Evolutionary conservation across 2,113 vertebrate species (phyloP).

Genomic region (Nothocercus nigrocapillus): DNA sequence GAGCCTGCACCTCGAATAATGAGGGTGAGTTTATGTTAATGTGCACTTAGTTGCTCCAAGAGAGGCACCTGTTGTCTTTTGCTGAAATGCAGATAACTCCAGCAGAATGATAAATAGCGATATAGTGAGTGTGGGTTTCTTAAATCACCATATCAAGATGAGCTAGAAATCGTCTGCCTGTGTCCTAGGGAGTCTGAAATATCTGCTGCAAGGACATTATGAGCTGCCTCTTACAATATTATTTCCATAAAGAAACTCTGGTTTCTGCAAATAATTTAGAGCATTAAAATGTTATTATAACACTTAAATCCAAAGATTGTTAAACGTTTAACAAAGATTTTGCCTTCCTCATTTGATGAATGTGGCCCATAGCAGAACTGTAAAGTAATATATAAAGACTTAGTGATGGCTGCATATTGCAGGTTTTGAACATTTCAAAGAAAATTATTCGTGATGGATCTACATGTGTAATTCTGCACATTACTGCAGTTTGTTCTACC

Average conservation of each 20-base stretch:
- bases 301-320: not conserved
- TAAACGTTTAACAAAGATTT: not conserved
- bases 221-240: not conserved
- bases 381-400: not conserved
- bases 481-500: not conserved
- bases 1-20: not conserved
- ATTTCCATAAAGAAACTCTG: not conserved
- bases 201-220: not conserved
- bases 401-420: not conserved
- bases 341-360: not conserved
- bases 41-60: not conserved
- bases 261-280: not conserved
- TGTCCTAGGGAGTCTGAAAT: not conserved
- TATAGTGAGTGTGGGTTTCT: not conserved
- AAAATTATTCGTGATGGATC: not conserved
- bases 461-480: accelerated
- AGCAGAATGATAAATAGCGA: not conserved
- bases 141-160: not conserved
- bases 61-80: not conserved
- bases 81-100: not conserved
- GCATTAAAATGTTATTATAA: not conserved
- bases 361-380: not conserved
- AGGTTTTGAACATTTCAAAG: not conserved
- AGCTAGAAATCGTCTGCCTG: not conserved
- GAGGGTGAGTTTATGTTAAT: not conserved